Base-by-base conservation (phyloP, 2,888 invertebrate species). In the Zhengitettix transpicula region DNA sequence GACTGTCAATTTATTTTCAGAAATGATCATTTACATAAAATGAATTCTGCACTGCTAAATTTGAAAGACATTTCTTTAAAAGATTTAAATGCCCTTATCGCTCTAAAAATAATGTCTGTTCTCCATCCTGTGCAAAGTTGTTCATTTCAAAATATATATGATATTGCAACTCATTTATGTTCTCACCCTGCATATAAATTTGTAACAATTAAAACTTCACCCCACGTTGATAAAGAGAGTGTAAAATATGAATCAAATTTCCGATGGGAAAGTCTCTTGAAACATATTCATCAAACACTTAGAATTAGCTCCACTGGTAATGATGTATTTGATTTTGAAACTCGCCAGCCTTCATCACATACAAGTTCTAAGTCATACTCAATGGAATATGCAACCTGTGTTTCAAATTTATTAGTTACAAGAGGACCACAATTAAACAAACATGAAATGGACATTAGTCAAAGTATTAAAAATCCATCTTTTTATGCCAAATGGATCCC, bases 181-280 rank as follows among this genome's bases (percentile, higher is more conserved):
- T 68, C 75, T 1, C 76, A 78, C 69, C 74, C 77, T 10, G 68
- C 67, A n/a, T 77, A 74, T 62, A 78, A 76, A 68, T 70, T 76
- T 47, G 67, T 75, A 40, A 73, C 72, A 51, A 70, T 78, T 28
- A 73, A 71, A 64, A 74, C 71, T 47, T 71, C 73, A 14, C 76
- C 75, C 16, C 70, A 74, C 59, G 63, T 72, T 53, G 60, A 70
- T 9, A 65, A 68, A 28, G 67, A 67, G 52, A 64, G 67, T 59
- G 60, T 65, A 1, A 67, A 67, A 47, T 75, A 70, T 64, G 75
- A 76, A 67, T 62, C 69, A n/a, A 60, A 63, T n/a, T 66, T 65
- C 52, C 71, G 67, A 11, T 79, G 78, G 77, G 66, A 67, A 51
- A 58, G 67, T 14, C 70, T 74, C 47, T 57, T 69, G 28, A 64